phyloP scores from a whole-genome alignment of 2,888 invertebrate species.

The Andrena bicolor region DNA sequence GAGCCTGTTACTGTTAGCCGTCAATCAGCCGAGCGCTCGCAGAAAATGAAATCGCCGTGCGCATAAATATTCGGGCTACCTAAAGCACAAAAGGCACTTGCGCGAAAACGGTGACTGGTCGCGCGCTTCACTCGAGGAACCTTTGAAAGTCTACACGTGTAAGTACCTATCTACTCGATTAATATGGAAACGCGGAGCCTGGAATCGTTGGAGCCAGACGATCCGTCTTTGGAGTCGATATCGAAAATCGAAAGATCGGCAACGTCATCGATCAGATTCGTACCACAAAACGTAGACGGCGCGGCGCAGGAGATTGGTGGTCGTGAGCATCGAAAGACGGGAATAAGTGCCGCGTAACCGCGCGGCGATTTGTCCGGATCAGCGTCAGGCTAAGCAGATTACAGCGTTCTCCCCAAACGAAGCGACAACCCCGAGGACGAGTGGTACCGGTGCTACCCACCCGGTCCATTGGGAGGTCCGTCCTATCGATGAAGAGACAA shows the following conservation, averaged over 20 bases:
- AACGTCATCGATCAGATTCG: slow-evolving; percentile 70
- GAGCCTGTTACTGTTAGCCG: slow-evolving; percentile 11
- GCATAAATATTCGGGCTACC: slow-evolving; percentile 29
- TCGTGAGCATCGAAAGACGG: slow-evolving; percentile 63
- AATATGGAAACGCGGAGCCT: background rate
- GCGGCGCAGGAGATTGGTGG: slow-evolving; percentile 14
- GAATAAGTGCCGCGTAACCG: slow-evolving; percentile 83
- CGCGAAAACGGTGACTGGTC: too few relatives aligned
- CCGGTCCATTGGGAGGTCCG: slow-evolving; percentile 35
- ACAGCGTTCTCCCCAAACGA: slow-evolving; percentile 80
- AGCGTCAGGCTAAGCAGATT: slow-evolving; percentile 88
- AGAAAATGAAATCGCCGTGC: slow-evolving; percentile 27
- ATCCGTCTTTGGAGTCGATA: slow-evolving; percentile 13
- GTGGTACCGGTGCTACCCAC: slow-evolving; percentile 20
- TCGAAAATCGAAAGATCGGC: slow-evolving; percentile 59
- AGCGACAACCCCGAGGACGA: slow-evolving; percentile 69
- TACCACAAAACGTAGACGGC: slow-evolving; percentile 46
- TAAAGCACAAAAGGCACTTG: too few relatives aligned
- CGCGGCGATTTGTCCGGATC: slow-evolving; percentile 87
- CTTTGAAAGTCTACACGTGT: too few relatives aligned
- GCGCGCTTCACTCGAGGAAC: too few relatives aligned
- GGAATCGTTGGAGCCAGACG: slow-evolving; percentile 28
- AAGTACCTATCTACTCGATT: background rate
- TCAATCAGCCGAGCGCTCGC: slow-evolving; percentile 18
- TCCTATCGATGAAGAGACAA: slow-evolving; percentile 38